Evolutionary conservation across 2,113 vertebrate genomes (phyloP).

Genomic region (Gasterosteus aculeatus): DNA sequence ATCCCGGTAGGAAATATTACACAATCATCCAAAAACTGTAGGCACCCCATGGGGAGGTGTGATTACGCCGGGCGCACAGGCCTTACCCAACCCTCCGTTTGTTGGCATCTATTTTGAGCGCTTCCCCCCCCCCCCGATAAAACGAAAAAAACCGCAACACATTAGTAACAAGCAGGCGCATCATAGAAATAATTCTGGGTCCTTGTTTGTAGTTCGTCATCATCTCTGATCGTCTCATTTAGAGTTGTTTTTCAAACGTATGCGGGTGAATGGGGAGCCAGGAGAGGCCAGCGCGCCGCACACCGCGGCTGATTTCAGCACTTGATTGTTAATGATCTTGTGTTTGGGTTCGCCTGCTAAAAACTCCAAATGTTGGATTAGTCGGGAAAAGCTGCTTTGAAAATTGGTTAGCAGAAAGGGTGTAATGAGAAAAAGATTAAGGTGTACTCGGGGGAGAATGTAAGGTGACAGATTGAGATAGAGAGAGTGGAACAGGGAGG

Average conservation of each 20-base stretch:
- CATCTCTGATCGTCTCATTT: conserved; percentile 59
- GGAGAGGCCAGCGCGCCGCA: conserved; percentile 32
- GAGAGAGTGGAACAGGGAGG: conserved; percentile 7
- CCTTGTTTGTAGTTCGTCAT: conserved; percentile 59
- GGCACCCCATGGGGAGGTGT: conserved; percentile 48
- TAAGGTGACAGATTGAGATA: conserved; percentile 65
- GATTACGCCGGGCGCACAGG: conserved; percentile 39
- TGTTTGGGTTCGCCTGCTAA: conserved; percentile 41
- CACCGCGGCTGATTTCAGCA: conserved; percentile 31
- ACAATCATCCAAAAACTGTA: conserved; percentile 62
- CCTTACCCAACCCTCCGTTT: conserved; percentile 40
- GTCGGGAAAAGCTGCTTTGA: conserved; percentile 36
- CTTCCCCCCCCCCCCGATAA: conserved; percentile 19
- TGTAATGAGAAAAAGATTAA: conserved; percentile 46
- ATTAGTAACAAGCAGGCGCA: conserved; percentile 46
- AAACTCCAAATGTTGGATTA: conserved; percentile 51
- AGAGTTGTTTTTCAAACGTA: conserved; percentile 55
- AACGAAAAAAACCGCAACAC: conserved; percentile 45
- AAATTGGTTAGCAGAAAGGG: conserved; percentile 46
- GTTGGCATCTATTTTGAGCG: conserved; percentile 62
- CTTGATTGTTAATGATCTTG: conserved; percentile 57
- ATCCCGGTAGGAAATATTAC: conserved; percentile 45
- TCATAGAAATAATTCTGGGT: conserved; percentile 43
- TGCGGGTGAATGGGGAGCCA: conserved; percentile 51
- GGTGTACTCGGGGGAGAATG: conserved; percentile 30